Evolutionary conservation across 2,113 vertebrate genomes (phyloP).

Genomic region (Trichomycterus rosablanca): DNA sequence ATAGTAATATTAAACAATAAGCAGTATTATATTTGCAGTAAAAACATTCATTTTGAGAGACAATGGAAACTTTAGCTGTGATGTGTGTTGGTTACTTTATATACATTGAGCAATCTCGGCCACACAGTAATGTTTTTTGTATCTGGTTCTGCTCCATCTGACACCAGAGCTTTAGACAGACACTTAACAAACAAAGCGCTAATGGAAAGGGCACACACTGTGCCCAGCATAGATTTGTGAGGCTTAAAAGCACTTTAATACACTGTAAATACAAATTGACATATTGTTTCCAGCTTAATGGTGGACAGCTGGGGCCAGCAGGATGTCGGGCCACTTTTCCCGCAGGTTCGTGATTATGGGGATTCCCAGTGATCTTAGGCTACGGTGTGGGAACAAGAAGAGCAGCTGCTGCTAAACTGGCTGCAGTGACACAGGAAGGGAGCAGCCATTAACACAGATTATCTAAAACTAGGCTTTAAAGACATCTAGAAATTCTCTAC

Average conservation of each 20-base stretch:
- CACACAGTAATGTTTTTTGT: slow-evolving; percentile 4
- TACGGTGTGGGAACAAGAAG: slow-evolving; percentile 18
- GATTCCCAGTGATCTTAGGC: not conserved
- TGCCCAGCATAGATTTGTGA: not conserved
- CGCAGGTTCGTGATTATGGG: slow-evolving; percentile 54
- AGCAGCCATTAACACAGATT: slow-evolving; percentile 62
- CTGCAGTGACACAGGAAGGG: slow-evolving; percentile 30
- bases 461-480: slow-evolving; percentile 53
- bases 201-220: not conserved
- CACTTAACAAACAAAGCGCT: slow-evolving; percentile 6
- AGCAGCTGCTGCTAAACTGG: slow-evolving; percentile 57
- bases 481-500: slow-evolving; percentile 6
- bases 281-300: slow-evolving; percentile 17
- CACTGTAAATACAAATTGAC: slow-evolving; percentile 5
- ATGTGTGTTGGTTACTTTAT: not conserved
- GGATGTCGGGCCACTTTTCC: slow-evolving; percentile 42
- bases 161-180: slow-evolving; percentile 7
- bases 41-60: no score
- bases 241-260: no score
- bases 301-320: slow-evolving; percentile 11
- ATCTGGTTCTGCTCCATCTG: not conserved
- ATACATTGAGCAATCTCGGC: not conserved
- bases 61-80: no score
- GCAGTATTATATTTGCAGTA: no score
- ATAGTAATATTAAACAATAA: no score